These are phyloP conservation scores for Ylistrum balloti DNA, from an alignment of 1,140 invertebrate species.

Conservation along the genomic window DNA sequence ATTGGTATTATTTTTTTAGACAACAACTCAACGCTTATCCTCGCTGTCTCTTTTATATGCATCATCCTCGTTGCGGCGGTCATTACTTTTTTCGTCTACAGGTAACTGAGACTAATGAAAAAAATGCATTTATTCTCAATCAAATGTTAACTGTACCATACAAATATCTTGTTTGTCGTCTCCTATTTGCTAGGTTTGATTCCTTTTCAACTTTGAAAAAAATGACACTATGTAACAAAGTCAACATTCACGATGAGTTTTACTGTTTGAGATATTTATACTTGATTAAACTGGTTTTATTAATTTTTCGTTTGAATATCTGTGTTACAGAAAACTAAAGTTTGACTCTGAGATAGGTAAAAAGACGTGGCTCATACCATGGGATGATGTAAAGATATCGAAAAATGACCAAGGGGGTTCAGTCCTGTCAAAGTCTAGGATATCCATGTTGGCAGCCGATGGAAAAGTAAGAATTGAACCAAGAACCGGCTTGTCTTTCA, in stretches of 20 bases:
- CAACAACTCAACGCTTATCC: conserved; percentile 6
- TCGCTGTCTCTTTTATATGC: background rate
- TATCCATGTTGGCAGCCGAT: conserved; percentile 45
- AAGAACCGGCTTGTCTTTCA: background rate
- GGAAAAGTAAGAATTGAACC: background rate
- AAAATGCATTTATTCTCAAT: too few relatives aligned
- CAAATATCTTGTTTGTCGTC: too few relatives aligned
- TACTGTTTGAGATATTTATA: too few relatives aligned
- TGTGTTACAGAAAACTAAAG: conserved; percentile 55
- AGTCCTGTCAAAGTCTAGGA: conserved; percentile 53
- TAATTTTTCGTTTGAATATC: too few relatives aligned
- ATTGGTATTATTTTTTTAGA: background rate
- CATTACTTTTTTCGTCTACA: background rate
- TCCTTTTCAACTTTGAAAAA: too few relatives aligned
- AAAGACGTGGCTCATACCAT: conserved; percentile 51
- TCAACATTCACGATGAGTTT: too few relatives aligned
- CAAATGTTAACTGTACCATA: too few relatives aligned
- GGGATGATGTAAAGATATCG: conserved; percentile 50
- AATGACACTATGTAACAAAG: too few relatives aligned
- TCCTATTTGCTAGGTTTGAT: too few relatives aligned
- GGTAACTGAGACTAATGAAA: too few relatives aligned
- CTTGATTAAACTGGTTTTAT: too few relatives aligned
- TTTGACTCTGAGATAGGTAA: conserved; percentile 53
- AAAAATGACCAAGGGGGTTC: conserved; percentile 53
- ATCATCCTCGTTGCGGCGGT: background rate